A percentile compares a stretch with the other conserved stretches of the same genome.
phyloP scores from a whole-genome alignment of 2,797 vertebrate genomes.

The Pempheris klunzingeri region DNA sequence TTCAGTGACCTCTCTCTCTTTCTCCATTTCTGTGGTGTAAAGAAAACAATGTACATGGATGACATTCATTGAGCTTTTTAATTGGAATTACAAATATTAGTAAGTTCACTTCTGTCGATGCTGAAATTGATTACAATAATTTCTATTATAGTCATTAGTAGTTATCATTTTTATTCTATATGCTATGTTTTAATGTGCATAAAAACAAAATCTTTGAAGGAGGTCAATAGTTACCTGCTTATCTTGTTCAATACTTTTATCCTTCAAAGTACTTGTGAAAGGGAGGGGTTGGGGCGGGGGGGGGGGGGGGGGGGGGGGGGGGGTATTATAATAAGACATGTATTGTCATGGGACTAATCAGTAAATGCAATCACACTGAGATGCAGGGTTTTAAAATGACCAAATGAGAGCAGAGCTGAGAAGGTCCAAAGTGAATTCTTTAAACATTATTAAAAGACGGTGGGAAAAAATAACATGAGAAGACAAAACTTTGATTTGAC shows the following conservation, averaged over 20 bases:
- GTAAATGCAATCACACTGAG: neutral
- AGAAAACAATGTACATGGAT: neutral
- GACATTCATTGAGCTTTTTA: neutral
- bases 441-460: neutral
- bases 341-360: too few relatives aligned
- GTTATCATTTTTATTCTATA: neutral
- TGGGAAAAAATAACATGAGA: neutral
- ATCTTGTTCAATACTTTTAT: neutral
- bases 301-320: too few relatives aligned
- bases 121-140: neutral
- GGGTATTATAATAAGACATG: neutral
- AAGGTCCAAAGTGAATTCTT: neutral
- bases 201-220: too few relatives aligned
- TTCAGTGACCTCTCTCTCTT: neutral
- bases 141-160: neutral
- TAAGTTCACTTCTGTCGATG: neutral
- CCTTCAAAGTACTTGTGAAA: too few relatives aligned
- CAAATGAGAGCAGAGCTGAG: neutral
- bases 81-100: neutral
- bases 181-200: neutral
- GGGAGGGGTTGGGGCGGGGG: too few relatives aligned
- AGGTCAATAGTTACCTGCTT: neutral
- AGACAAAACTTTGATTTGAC: neutral
- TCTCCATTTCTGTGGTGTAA: neutral
- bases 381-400: neutral